Base-by-base conservation (phyloP, 2,888 invertebrate species). In the Bugulina stolonifera region DNA sequence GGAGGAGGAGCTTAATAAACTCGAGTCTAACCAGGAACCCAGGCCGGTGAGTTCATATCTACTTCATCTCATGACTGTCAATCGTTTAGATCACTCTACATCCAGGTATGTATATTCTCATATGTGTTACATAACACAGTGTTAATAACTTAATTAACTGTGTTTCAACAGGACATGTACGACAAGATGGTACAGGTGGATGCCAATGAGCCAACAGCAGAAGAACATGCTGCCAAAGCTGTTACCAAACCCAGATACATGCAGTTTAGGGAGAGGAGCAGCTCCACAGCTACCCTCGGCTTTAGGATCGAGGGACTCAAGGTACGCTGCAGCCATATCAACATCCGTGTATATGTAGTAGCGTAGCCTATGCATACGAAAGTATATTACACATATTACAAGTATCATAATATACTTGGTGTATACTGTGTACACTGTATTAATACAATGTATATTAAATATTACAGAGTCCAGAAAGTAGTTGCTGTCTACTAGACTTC, bases 121-220 rank as follows among this genome's bases (percentile, higher is more conserved):
- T n/a, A n/a, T n/a, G n/a, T n/a, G n/a, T n/a, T n/a, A n/a, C n/a
- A n/a, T n/a, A n/a, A n/a, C n/a, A n/a, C n/a, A n/a, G n/a, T n/a
- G n/a, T n/a, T n/a, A n/a, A n/a, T n/a, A n/a, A n/a, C n/a, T n/a
- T n/a, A n/a, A n/a, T n/a, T n/a, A n/a, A n/a, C n/a, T n/a, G n/a
- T n/a, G n/a, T n/a, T 43, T 43, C 43, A 5, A 2, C 85, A 93
- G 90, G 95, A 96, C 82, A 94, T 96, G 95, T 96, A 94, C 82
- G 93, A 95, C 79, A 96, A 96, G 86, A 96, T 96, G 95, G 91
- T 94, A 75, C 93, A 94, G 83, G 92, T 95, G 69, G 94, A 95
- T 83, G 89, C 91, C 1, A 88, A 87, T 76, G 95, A 95, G 0
- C 96, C 96, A 1, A 91, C 91, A 35, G 90, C 91, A 72, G 95